Evolutionary conservation across 2,797 vertebrate genomes (phyloP), one percentile per base, ranked within the genome.

Genomic region (Chromobotia macracanthus): DNA sequence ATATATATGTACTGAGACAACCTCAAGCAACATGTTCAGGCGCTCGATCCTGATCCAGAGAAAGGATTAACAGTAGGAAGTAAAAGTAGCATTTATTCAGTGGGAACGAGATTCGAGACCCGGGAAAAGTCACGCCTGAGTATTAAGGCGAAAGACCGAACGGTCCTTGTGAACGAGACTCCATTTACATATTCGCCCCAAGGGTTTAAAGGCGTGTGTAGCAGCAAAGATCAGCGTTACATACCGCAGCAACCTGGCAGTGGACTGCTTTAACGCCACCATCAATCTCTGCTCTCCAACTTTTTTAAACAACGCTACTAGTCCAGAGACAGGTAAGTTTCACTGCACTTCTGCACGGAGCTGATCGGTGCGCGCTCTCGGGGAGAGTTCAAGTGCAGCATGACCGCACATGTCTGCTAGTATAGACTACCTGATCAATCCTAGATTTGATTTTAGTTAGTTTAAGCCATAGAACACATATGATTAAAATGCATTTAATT

Each of bases 61-160:
- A 65, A 73, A 44, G 88, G 85, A 85, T 89, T 89, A 87, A 79
- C 3, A 64, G 66, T 51, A 79, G 82, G 58, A 88, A 86, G 92
- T 90, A 91, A 92, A 91, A 82, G 74, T 85, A 88, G 82, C 66
- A 35, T 80, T 71, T 68, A 73, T 88, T 91, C 87, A 80, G 87
- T 74, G 76, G 83, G 75, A 75, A 61, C 84, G 86, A 80, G 91
- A 90, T 92, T 92, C 89, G 90, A 87, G 84, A 89, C 90, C 91
- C 89, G 79, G 84, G 90, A 89, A 89, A 87, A 88, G 88, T 88
- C 84, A 87, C 87, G 87, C 88, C 84, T 85, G 85, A 83, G 25
- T 51, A 61, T 68, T 68, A 81, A 83, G 77, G 77, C 65, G 79
- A 58, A 60, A 77, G 73, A 80, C 38, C 48, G 66, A 75, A 60